Base-by-base conservation (phyloP, 2,113 vertebrate genomes). In the Phylloscopus trochilus region DNA sequence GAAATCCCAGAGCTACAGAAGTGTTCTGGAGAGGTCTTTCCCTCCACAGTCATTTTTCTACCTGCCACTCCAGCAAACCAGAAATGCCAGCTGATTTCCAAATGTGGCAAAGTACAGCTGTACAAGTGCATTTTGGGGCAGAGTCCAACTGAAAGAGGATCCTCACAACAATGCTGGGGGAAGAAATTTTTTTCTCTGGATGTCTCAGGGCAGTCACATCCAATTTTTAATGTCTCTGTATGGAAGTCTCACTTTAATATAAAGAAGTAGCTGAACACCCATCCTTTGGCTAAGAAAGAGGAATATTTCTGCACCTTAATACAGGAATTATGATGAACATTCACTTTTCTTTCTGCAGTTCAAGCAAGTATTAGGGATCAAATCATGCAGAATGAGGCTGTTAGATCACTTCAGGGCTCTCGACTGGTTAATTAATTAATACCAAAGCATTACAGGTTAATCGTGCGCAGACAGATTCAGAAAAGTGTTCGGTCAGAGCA, bases 231-330 rank as follows among this genome's bases (percentile, higher is more conserved):
- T 13, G 24, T 80, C 89, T 89, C 94, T 96, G 96, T 92, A 91
- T 90, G 89, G 93, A 97, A 96, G 76, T 88, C 93, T 89, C 95
- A 53, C 95, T 96, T 96, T 96, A 96, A 96, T 82, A 84, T 39
- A 41, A 79, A 52, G 80, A 81, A 96, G 63, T 41, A 83, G 76
- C 46, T 62, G 69, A 82, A 78, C 55, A 88, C 18, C 41, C 94
- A 70, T n/a, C 64, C 55, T 78, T 37, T 8, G 27, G 26, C 87
- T 69, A 67, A 11, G 55, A 74, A 69, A 59, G 30, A 82, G 11
- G 72, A 75, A 20, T 37, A 91, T 73, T 82, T 91, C 76, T 81
- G 73, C 87, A 91, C 60, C 58, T 93, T 51, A 46, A 62, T 39
- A 39, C 39, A 74, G 37, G 27, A 78, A 83, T 64, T 53, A 63